These are phyloP conservation scores for Pipra filicauda DNA, from an alignment of 2,113 vertebrate genomes.

Conservation along the genomic window DNA sequence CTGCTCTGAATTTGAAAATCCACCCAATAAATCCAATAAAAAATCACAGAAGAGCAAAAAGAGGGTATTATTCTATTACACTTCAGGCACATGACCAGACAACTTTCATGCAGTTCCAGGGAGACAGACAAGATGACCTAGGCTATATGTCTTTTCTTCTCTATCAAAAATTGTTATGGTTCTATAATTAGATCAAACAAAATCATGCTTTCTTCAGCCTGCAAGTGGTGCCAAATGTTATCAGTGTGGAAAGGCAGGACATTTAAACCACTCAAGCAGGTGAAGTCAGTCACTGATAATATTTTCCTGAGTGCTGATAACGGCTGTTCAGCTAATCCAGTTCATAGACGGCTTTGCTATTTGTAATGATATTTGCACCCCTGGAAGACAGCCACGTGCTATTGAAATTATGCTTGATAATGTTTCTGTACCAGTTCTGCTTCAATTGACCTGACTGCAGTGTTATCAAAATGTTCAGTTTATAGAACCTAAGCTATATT, in stretches of 20 bases:
- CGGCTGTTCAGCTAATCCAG: constrained; percentile 7
- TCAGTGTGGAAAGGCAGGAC: constrained; percentile 12
- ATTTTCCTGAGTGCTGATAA: constrained; percentile 55
- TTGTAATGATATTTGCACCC: constrained; percentile 29
- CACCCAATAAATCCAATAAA: neutral
- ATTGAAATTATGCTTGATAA: constrained; percentile 31
- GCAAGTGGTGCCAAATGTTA: constrained; percentile 18
- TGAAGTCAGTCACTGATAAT: constrained; percentile 40
- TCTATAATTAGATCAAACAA: constrained; percentile 26
- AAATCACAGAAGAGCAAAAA: neutral
- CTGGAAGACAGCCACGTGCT: constrained; percentile 23
- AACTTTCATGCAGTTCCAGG: neutral
- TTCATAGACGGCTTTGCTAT: neutral
- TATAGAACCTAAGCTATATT: neutral
- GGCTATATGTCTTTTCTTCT: neutral
- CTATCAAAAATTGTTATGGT: neutral
- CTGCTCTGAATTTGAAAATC: neutral
- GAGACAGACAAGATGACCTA: constrained; percentile 21
- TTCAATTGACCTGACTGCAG: constrained; percentile 36
- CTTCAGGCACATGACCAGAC: neutral
- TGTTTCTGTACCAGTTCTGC: constrained; percentile 32
- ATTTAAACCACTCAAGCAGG: constrained; percentile 46
- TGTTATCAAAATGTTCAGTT: constrained; percentile 40
- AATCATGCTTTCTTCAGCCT: neutral
- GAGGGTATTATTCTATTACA: neutral